Percentiles rank a stretch among this genome's conserved stretches.
phyloP scores from a whole-genome alignment of 2,113 vertebrate genomes.

The Microtus montanus region DNA sequence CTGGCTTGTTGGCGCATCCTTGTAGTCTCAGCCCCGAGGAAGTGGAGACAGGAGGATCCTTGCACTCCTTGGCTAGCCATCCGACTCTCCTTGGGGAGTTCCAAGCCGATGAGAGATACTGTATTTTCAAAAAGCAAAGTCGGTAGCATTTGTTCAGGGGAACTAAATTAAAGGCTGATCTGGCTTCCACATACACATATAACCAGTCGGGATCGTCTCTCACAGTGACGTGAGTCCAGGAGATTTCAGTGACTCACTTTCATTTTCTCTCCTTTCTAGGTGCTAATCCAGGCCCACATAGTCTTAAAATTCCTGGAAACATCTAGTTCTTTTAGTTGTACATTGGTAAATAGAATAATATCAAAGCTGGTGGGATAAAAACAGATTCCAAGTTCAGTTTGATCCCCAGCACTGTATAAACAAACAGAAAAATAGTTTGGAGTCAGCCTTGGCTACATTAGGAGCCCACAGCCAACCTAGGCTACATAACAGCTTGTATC shows the following conservation, averaged over 20 bases:
- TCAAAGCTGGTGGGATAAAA: background rate
- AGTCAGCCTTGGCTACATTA: background rate
- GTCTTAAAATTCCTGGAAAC: conserved; percentile 59
- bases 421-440: background rate
- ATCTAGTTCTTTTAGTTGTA: conserved; percentile 58
- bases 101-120: background rate
- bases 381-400: background rate
- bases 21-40: background rate
- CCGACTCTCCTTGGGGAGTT: background rate
- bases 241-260: background rate
- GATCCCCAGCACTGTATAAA: too few species aligned
- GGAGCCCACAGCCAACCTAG: background rate
- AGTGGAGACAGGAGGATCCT: background rate
- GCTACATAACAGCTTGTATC: background rate
- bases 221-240: background rate
- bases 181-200: background rate
- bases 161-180: background rate
- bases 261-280: conserved; percentile 69
- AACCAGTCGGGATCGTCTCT: background rate
- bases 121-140: background rate
- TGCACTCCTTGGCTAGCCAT: background rate
- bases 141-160: background rate
- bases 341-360: conserved; percentile 78
- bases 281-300: conserved; percentile 75
- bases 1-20: background rate